Percentiles rank a stretch among this genome's conserved stretches.
phyloP scores from a whole-genome alignment of 2,113 vertebrate species.

The Sinocyclocheilus anshuiensis region DNA sequence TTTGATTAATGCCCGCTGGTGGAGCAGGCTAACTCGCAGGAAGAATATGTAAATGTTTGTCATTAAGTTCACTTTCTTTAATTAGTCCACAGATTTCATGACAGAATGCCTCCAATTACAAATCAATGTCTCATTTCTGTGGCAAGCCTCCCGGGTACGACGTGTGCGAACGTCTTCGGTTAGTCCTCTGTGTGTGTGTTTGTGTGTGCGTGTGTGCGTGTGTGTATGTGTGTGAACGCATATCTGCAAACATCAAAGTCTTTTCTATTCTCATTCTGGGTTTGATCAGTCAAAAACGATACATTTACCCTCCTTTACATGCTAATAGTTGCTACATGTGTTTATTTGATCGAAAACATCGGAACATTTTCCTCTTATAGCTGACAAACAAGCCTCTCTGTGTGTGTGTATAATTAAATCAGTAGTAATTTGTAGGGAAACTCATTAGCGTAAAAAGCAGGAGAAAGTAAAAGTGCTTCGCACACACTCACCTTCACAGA shows the following conservation, averaged over 20 bases:
- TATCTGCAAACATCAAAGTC: constrained; percentile 2
- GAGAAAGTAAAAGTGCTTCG: constrained; percentile 40
- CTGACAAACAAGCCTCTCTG: constrained; percentile 30
- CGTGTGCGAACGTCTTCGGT: background rate
- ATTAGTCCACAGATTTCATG: constrained; percentile 78
- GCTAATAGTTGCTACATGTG: background rate
- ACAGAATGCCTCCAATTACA: constrained; percentile 76
- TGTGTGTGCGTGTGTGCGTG: constrained; percentile 36
- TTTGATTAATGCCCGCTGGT: constrained; percentile 52
- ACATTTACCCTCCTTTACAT: background rate
- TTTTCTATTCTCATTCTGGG: background rate
- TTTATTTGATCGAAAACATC: background rate
- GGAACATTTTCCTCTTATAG: background rate
- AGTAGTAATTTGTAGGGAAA: constrained; percentile 62
- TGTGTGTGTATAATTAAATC: constrained; percentile 60
- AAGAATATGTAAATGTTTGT: constrained; percentile 70
- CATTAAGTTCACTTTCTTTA: constrained; percentile 75
- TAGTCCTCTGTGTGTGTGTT: constrained; percentile 3
- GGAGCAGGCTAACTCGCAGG: constrained; percentile 55
- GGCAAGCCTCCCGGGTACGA: constrained; percentile 58
- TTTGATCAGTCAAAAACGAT: background rate
- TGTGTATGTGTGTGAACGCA: background rate
- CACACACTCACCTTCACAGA: constrained; percentile 5
- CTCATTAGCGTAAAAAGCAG: constrained; percentile 61
- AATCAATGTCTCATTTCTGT: constrained; percentile 77